phyloP scores from a whole-genome alignment of 1,140 invertebrate genomes.

The Triops longicaudatus region DNA sequence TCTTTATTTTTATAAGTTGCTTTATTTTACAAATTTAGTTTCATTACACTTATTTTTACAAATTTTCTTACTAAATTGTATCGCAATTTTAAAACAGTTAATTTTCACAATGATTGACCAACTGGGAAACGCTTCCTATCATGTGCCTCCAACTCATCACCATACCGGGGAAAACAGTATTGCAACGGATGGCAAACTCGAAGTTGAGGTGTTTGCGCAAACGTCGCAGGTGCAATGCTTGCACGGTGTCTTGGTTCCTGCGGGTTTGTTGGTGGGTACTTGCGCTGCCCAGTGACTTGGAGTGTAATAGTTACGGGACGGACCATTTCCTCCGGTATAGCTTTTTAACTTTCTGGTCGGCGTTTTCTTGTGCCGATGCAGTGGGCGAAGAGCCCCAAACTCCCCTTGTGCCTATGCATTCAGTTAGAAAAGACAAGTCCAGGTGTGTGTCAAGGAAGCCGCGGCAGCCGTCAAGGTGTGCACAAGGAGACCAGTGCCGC shows the following conservation, averaged over 20 bases:
- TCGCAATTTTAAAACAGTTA: no score
- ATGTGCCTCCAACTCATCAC: no score
- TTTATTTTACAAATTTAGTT: no score
- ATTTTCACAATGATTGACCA: no score
- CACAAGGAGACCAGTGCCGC: neutral
- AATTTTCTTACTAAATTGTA: no score
- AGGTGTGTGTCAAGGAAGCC: conserved; percentile 10
- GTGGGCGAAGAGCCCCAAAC: no score
- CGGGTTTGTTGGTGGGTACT: neutral
- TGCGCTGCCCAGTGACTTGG: neutral
- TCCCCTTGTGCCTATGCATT: conserved; percentile 10
- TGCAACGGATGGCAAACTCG: no score
- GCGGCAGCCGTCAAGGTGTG: neutral
- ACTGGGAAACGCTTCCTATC: no score
- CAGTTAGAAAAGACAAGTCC: neutral
- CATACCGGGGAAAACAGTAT: no score
- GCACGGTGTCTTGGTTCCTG: neutral
- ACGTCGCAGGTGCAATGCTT: neutral
- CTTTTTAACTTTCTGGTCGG: neutral
- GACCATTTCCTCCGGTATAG: neutral
- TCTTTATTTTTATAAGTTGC: no score
- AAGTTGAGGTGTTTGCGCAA: neutral
- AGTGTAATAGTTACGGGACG: neutral
- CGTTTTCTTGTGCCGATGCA: neutral
- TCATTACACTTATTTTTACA: no score